Conservation (phyloP, 1,140 invertebrate genomes). For the Ganaspis sp. region DNA sequence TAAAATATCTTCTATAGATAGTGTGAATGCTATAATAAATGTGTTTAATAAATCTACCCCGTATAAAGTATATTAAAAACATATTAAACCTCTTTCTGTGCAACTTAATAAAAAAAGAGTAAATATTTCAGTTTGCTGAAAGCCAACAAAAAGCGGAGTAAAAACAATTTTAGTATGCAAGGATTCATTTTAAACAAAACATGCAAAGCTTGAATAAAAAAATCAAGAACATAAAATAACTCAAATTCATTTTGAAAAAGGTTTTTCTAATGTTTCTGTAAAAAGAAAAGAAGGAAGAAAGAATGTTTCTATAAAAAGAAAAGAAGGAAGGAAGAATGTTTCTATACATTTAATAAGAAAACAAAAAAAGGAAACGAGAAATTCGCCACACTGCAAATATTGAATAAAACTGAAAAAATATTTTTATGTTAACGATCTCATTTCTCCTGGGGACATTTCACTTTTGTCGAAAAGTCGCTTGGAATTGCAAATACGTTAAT, state of each 20-base stretch:
- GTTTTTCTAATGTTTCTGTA: not conserved
- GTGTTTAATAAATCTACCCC: no score
- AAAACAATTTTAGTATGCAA: not conserved
- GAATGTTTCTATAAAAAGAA: no score
- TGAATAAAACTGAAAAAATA: not conserved
- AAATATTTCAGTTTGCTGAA: not conserved
- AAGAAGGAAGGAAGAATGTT: no score
- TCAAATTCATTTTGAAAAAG: not conserved
- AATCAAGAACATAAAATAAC: slow-evolving; percentile 3
- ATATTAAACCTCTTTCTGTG: no score
- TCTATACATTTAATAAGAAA: no score
- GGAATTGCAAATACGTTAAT: slow-evolving; percentile 51
- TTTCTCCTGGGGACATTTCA: slow-evolving; percentile 2
- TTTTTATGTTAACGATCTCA: not conserved
- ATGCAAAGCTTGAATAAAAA: not conserved
- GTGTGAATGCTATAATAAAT: no score
- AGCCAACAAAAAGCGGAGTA: not conserved
- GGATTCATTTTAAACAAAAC: not conserved
- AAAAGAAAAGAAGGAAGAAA: no score
- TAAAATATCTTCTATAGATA: no score
- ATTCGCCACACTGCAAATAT: no score
- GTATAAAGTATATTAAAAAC: no score
- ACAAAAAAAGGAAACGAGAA: no score
- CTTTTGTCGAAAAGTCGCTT: slow-evolving; percentile 32
- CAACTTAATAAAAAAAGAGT: not conserved